Evolutionary conservation across 2,113 vertebrate genomes (phyloP), one percentile per base, ranked within the genome.

Genomic region (Nannobrachium achirus): DNA sequence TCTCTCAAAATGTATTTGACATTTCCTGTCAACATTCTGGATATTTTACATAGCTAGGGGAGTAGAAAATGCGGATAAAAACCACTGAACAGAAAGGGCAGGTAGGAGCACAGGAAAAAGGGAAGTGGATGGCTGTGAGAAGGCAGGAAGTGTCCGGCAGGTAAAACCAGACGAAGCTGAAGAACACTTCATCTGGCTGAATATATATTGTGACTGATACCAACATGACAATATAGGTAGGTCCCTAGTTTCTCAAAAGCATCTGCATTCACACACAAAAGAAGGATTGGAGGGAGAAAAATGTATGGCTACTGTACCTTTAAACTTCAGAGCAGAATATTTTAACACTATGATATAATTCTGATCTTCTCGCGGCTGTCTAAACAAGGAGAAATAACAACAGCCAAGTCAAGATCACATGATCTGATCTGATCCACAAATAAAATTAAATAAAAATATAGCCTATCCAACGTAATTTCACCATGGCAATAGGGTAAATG

Each of bases 31-130:
- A 67, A 82, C 81, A 80, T 69, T 67, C 39, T 65, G 70, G 39
- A 75, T 81, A 82, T 85, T 79, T 88, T 86, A 89, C 81, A 88
- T 63, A 72, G 69, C 64, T 66, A 67, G 53, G 38, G 81, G 76
- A 90, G 76, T 90, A 90, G 69, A 90, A 91, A 89, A 91, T 78
- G 79, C 86, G 83, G 73, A 79, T 75, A 74, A 82, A 88, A 88
- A 79, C 71, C 84, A 82, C 76, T 46, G 45, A 84, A 78, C 41
- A 42, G 68, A 80, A 79, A 79, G 69, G 67, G 68, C 62, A 57
- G 66, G 40, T 11, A 51, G 48, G 40, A 63, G 72, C 40, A 63
- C 46, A 63, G 25, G 64, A 67, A 18, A 45, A 62, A 71, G 58
- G 45, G 19, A 52, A 57, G 73, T 71, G 63, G 64, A 67, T 40